Conservation (phyloP, 2,888 invertebrate genomes). For the Rhagophthalmus giganteus region DNA sequence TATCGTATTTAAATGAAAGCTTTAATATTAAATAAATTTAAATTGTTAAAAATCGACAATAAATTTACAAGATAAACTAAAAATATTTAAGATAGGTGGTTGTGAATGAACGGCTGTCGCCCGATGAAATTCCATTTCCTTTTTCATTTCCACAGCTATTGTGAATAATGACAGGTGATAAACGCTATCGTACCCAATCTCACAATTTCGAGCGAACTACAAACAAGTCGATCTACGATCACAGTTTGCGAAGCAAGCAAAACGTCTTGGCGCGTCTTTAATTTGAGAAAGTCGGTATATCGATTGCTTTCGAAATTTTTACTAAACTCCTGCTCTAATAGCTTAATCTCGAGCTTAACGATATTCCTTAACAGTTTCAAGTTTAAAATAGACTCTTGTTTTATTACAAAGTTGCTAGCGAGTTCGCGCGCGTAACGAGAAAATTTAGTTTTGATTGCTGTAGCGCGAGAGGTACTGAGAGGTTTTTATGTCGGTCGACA, state of each 20-base stretch:
- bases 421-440: slow-evolving; percentile 3
- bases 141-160: slow-evolving; percentile 17
- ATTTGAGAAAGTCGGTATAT: background rate
- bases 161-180: slow-evolving; percentile 19
- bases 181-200: background rate
- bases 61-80: background rate
- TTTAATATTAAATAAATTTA: too few relatives aligned
- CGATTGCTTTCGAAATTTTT: slow-evolving; percentile 2
- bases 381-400: slow-evolving; percentile 4
- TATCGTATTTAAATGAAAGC: too few relatives aligned
- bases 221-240: background rate
- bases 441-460: slow-evolving; percentile 11
- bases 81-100: background rate
- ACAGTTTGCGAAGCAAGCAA: background rate
- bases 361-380: slow-evolving; percentile 4
- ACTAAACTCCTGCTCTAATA: background rate
- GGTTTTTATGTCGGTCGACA: slow-evolving; percentile 5
- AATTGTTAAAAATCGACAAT: background rate
- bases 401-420: slow-evolving; percentile 4
- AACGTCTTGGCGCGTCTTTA: background rate
- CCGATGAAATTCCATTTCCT: slow-evolving; percentile 21
- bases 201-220: background rate
- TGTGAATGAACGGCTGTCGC: background rate
- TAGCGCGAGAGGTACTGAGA: slow-evolving; percentile 5
- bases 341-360: slow-evolving; percentile 1